Conservation (phyloP, 1,140 invertebrate species). For the Aphaenogaster ashmeadi region DNA sequence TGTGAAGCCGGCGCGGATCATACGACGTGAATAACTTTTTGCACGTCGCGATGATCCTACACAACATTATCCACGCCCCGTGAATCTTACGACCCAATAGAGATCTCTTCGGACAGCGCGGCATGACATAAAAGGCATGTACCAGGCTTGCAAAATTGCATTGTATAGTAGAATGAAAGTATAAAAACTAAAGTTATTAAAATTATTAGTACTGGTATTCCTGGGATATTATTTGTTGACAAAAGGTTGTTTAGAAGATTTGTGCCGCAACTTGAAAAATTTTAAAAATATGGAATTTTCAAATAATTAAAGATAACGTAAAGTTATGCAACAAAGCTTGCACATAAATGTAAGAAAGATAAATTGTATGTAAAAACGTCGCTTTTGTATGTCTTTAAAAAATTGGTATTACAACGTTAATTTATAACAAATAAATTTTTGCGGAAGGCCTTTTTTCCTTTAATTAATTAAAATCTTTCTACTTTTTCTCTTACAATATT, state of each 20-base stretch:
- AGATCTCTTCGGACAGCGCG: not conserved
- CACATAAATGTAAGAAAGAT: not conserved
- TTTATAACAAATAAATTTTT: not conserved
- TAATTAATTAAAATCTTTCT: not conserved
- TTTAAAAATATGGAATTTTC: not conserved
- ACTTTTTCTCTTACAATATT: not conserved
- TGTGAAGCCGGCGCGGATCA: not conserved
- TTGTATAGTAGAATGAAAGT: not conserved
- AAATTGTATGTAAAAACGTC: not conserved
- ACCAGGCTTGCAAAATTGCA: conserved; percentile 18
- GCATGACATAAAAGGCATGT: not conserved
- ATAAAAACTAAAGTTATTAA: not conserved
- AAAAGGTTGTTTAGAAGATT: not conserved
- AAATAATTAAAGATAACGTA: not conserved
- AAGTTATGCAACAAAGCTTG: not conserved
- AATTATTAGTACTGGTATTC: not conserved
- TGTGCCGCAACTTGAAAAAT: not conserved
- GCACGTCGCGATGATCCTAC: not conserved
- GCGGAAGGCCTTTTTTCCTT: not conserved
- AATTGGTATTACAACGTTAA: not conserved
- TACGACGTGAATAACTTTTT: conserved; percentile 42
- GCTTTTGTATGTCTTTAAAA: not conserved
- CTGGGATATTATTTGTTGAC: not conserved
- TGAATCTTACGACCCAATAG: conserved; percentile 27
- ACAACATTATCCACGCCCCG: conserved; percentile 7